These are phyloP conservation scores for Cactoblastis cactorum DNA, from an alignment of 2,888 invertebrate genomes.

Conservation along the genomic window DNA sequence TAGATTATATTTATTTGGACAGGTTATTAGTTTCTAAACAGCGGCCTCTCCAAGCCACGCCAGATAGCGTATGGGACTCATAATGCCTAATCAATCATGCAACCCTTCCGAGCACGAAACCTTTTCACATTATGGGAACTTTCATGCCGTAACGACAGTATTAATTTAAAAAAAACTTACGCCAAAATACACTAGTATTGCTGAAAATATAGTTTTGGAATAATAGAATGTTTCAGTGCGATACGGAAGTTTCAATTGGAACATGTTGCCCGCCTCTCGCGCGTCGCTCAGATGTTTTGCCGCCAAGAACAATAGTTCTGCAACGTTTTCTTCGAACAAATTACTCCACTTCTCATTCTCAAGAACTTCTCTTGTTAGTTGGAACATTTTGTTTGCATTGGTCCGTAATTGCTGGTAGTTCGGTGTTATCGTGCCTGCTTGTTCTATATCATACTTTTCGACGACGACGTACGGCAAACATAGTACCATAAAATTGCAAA, in stretches of 20 bases:
- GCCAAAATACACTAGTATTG: constrained; percentile 66
- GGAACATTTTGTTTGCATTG: constrained; percentile 49
- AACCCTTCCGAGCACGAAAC: too few species aligned
- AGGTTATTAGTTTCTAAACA: too few species aligned
- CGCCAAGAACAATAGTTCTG: constrained; percentile 48
- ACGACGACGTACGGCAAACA: constrained; percentile 60
- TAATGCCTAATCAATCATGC: neutral
- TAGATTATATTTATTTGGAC: too few species aligned
- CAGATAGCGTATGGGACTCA: too few species aligned
- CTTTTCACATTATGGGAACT: too few species aligned
- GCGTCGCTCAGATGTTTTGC: constrained; percentile 55
- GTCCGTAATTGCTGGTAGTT: constrained; percentile 30
- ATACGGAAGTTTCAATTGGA: constrained; percentile 41
- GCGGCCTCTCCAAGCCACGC: too few species aligned
- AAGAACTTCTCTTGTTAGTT: constrained; percentile 47
- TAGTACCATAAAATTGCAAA: constrained; percentile 53
- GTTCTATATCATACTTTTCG: constrained; percentile 48
- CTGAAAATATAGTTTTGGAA: constrained; percentile 49
- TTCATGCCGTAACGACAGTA: too few species aligned
- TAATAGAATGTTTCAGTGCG: constrained; percentile 58
- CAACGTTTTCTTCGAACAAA: constrained; percentile 62
- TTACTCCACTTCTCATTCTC: constrained; percentile 54
- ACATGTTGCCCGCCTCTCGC: constrained; percentile 43
- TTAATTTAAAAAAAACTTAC: constrained; percentile 38
- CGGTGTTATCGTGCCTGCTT: constrained; percentile 27